Base-by-base conservation (phyloP, 2,888 invertebrate species). In the Acleris emargana region DNA sequence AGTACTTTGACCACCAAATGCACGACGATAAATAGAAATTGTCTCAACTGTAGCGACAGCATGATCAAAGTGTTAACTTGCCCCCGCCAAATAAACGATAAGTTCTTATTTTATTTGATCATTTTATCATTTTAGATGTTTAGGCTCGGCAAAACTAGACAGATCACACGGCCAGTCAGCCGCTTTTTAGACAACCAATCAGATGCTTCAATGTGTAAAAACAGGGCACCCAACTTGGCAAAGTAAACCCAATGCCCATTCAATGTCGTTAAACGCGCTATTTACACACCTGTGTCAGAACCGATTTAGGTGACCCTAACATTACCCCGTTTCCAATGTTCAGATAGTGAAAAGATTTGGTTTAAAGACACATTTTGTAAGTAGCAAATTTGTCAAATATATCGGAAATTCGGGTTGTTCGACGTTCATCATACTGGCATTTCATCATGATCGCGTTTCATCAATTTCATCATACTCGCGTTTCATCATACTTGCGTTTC, bases 161-260 rank as follows among this genome's bases (percentile, higher is more conserved):
- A 78, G 75, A 84, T 86, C 83, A 86, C 83, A 83, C 83, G 81
- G 80, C 55, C 22, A 55, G 77, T 86, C 87, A 87, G 84, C 88
- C 87, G 87, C 86, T 88, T 88, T 86, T 85, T 22, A 53, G 58
- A n/a, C 73, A 73, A 69, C 93, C 92, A 92, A 92, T 93, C 93
- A 91, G 86, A 85, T 88, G 87, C 87, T 79, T 75, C 72, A 76
- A 78, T 80, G 92, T 93, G 93, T 76, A 84, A 83, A 75, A 74
- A 58, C 75, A 76, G 61, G 63, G 38, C 64, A 77, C 71, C 85
- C 87, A 90, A 85, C 83, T 75, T 81, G 70, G 71, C 32, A 72
- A 77, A 74, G 71, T 59, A 20, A 57, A 64, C 32, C 4, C 6
- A 50, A 51, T 16, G 38, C 38, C 11, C 38, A 38, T 38, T 38